Percentiles rank a stretch among this genome's conserved stretches.
phyloP scores from a whole-genome alignment of 2,888 invertebrate species.

The Sinopyrophorus schimmeli region DNA sequence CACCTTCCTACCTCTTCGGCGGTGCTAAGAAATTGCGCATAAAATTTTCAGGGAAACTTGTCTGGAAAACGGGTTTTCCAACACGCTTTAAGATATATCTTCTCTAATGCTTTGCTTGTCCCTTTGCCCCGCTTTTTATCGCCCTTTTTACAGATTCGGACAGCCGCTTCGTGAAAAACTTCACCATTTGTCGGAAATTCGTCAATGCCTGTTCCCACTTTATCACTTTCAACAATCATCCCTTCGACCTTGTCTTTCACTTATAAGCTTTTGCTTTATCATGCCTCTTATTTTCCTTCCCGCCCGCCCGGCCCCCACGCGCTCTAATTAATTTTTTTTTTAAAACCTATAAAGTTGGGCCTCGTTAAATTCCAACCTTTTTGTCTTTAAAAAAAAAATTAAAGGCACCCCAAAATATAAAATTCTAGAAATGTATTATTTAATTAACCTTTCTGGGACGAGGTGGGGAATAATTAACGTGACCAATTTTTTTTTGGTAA shows the following conservation, averaged over 20 bases:
- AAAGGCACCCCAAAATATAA: no score
- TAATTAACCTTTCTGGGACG: no score
- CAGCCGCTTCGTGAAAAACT: constrained; percentile 36
- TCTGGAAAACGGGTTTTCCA: constrained; percentile 30
- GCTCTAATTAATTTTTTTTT: no score
- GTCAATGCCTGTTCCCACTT: constrained; percentile 35
- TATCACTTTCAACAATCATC: constrained; percentile 27
- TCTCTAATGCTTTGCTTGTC: constrained; percentile 38
- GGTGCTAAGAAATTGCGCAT: constrained; percentile 41
- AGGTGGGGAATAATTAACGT: no score
- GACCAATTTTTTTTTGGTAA: no score
- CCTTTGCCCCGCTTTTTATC: constrained; percentile 40
- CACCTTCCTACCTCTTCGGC: no score
- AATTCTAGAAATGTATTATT: no score
- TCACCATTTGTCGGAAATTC: constrained; percentile 39
- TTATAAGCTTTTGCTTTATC: constrained; percentile 15
- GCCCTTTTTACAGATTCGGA: constrained; percentile 32
- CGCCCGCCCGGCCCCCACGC: no score
- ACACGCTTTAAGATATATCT: constrained; percentile 36
- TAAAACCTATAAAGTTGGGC: no score
- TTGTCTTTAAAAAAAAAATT: no score
- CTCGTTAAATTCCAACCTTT: no score
- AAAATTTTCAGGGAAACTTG: constrained; percentile 39
- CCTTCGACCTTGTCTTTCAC: constrained; percentile 26
- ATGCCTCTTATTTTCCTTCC: neutral